A percentile compares a stretch with the other conserved stretches of the same genome.
These are phyloP conservation scores for Etheostoma perlongum DNA, from an alignment of 2,797 vertebrate genomes.

Conservation along the genomic window DNA sequence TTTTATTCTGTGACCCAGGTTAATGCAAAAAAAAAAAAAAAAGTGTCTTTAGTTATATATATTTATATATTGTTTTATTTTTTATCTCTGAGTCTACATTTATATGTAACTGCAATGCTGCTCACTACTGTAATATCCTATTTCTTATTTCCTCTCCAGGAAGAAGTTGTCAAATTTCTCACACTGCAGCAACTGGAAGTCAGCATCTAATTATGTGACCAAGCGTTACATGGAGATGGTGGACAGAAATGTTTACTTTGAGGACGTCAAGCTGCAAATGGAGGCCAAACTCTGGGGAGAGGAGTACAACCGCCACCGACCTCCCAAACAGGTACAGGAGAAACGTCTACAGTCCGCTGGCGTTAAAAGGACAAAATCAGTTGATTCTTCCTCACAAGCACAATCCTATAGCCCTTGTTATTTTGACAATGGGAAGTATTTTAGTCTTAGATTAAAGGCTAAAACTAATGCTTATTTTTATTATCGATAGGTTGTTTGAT, in stretches of 20 bases:
- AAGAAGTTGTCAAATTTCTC: slow-evolving; percentile 98
- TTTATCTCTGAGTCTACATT: no score
- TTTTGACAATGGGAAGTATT: not conserved
- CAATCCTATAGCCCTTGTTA: not conserved
- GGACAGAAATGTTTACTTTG: slow-evolving; percentile 93
- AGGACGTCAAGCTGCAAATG: slow-evolving; percentile 97
- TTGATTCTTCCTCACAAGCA: not conserved
- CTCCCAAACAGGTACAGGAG: slow-evolving; percentile 93
- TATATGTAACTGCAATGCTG: not conserved
- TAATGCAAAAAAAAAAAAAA: not conserved
- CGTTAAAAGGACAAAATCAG: not conserved
- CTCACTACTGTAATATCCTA: not conserved
- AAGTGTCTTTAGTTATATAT: not conserved
- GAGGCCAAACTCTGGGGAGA: slow-evolving; percentile 99
- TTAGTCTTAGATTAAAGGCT: not conserved
- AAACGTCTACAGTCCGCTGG: not conserved
- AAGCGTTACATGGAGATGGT: slow-evolving; percentile 94
- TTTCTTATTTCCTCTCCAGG: slow-evolving; percentile 75
- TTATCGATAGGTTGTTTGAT: not conserved
- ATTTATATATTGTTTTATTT: not conserved
- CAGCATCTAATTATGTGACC: slow-evolving; percentile 94
- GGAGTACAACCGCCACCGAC: slow-evolving; percentile 95
- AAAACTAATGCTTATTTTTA: not conserved
- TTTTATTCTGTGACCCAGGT: not conserved
- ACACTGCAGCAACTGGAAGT: slow-evolving; percentile 95